phyloP scores from a whole-genome alignment of 1,140 invertebrate species.

The Drosophila gunungcola region DNA sequence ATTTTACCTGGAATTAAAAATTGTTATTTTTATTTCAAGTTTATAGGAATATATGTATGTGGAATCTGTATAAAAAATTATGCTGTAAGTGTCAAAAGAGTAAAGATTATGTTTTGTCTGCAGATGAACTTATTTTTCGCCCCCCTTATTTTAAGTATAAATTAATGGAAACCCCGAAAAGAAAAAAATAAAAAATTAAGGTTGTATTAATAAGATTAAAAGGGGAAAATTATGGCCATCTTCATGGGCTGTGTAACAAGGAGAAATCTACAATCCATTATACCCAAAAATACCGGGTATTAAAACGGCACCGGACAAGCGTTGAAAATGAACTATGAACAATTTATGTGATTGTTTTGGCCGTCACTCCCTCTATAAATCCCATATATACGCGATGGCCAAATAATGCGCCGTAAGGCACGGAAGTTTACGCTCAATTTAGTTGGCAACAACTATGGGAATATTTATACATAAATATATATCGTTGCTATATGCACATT shows the following conservation, averaged over 20 bases:
- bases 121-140: too few species aligned
- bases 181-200: background rate
- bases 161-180: background rate
- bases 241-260: too few species aligned
- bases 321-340: conserved; percentile 42
- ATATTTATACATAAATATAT: conserved; percentile 1
- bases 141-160: background rate
- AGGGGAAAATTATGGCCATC: too few species aligned
- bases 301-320: background rate
- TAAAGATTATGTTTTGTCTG: background rate
- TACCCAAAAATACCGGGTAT: background rate
- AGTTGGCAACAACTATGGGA: conserved; percentile 32
- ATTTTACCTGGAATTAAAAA: too few species aligned
- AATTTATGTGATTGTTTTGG: conserved; percentile 39
- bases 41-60: too few species aligned
- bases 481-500: conserved; percentile 1
- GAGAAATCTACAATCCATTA: background rate
- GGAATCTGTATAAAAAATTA: background rate
- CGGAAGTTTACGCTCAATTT: conserved; percentile 63
- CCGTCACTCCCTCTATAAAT: conserved; percentile 18
- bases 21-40: too few species aligned
- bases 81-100: background rate
- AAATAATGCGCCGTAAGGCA: conserved; percentile 62
- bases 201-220: background rate
- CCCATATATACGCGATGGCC: conserved; percentile 2